Percentiles rank a stretch among this genome's conserved stretches.
Evolutionary conservation across 2,797 vertebrate species (phyloP).

Genomic region (Poeciliopsis presidionis): DNA sequence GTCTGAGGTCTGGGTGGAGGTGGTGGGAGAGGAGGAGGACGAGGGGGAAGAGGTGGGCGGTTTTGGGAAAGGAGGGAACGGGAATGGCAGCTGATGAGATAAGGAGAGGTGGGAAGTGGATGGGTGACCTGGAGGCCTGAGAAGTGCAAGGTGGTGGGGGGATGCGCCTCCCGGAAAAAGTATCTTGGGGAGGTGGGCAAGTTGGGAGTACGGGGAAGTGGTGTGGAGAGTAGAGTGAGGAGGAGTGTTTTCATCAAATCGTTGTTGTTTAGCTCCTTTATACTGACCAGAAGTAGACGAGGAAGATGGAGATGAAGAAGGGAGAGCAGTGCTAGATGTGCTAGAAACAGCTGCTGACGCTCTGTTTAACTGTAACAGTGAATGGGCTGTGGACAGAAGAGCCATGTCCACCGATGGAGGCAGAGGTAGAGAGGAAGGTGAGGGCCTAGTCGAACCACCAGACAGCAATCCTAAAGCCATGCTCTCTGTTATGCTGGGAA

Average conservation of each 20-base stretch:
- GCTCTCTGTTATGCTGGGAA: constrained; percentile 75
- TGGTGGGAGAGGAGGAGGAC: constrained; percentile 76
- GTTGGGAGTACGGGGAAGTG: constrained; percentile 80
- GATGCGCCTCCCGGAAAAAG: constrained; percentile 82
- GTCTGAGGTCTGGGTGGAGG: constrained; percentile 82
- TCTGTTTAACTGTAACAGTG: constrained; percentile 82
- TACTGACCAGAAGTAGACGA: constrained; percentile 74
- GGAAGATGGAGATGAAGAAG: constrained; percentile 72
- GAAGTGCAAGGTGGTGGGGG: constrained; percentile 80
- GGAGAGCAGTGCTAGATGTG: constrained; percentile 54
- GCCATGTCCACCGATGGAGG: constrained; percentile 85
- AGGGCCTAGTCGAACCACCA: constrained; percentile 71
- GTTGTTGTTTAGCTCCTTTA: constrained; percentile 81
- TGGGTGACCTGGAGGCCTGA: constrained; percentile 67
- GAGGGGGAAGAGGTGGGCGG: constrained; percentile 75
- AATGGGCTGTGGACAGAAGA: constrained; percentile 84
- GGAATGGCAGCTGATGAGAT: constrained; percentile 80
- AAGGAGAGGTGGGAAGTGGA: constrained; percentile 77
- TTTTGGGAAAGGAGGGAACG: constrained; percentile 84
- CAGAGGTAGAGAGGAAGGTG: constrained; percentile 81
- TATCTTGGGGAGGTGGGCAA: constrained; percentile 84
- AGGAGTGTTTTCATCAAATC: constrained; percentile 86
- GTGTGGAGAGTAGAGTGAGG: constrained; percentile 77
- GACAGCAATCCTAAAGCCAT: constrained; percentile 81
- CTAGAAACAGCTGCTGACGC: constrained; percentile 76